These are phyloP conservation scores for Spongia lamella DNA, from an alignment of 37 sponge, comb jelly and placozoan genomes.

Conservation along the genomic window DNA sequence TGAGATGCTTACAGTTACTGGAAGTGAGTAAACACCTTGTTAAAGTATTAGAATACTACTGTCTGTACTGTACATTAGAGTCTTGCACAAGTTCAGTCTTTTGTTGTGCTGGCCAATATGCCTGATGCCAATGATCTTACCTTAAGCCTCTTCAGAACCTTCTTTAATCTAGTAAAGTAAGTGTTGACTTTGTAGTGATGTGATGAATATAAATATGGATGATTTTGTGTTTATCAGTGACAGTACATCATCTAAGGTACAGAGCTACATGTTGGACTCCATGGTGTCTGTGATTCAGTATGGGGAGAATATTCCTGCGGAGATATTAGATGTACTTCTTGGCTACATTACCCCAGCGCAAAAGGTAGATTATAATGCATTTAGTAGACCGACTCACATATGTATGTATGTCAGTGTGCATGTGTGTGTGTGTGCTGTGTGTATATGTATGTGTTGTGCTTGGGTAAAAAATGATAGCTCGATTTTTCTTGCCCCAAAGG, in stretches of 20 bases:
- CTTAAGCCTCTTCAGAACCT: slow-evolving; percentile 65
- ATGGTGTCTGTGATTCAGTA: slow-evolving; percentile 71
- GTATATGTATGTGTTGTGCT: too few species aligned
- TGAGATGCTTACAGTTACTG: slow-evolving; percentile 57
- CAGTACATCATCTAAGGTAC: slow-evolving; percentile 56
- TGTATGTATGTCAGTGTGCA: too few species aligned
- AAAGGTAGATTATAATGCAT: too few species aligned
- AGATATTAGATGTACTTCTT: slow-evolving; percentile 51
- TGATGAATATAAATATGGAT: too few species aligned
- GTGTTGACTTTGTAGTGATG: neutral
- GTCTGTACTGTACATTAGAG: neutral
- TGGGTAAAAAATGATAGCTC: too few species aligned
- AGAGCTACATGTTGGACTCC: slow-evolving; percentile 63
- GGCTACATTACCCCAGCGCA: slow-evolving; percentile 46
- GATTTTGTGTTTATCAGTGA: slow-evolving; percentile 39
- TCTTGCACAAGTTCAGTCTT: neutral
- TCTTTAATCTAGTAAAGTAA: slow-evolving; percentile 71
- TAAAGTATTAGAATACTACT: neutral
- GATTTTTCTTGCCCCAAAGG: too few species aligned
- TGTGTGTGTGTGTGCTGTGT: too few species aligned
- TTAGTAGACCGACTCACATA: too few species aligned
- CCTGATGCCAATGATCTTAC: slow-evolving; percentile 54
- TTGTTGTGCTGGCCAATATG: neutral
- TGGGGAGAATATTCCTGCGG: slow-evolving; percentile 75
- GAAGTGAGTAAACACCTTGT: slow-evolving; percentile 40